Conservation (phyloP, 35 echinoderm and acorn worm genomes). For the Strongylocentrotus purpuratus region DNA sequence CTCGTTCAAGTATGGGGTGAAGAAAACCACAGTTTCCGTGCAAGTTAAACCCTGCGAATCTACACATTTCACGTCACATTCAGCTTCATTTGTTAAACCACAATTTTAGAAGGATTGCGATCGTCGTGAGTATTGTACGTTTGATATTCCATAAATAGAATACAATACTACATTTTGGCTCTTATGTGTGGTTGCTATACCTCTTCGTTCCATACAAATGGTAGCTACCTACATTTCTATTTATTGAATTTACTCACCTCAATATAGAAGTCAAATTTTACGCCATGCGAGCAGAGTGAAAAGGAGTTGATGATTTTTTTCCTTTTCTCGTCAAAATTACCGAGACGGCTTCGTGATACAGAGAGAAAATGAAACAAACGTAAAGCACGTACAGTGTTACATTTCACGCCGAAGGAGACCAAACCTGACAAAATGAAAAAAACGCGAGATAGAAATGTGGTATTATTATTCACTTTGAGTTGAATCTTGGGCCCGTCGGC, state of each 20-base stretch:
- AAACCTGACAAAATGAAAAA: neutral
- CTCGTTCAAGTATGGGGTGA: neutral
- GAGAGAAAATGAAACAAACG: neutral
- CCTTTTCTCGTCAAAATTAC: neutral
- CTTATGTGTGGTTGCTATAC: neutral
- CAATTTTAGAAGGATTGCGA: neutral
- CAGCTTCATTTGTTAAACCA: neutral
- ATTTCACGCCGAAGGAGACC: neutral
- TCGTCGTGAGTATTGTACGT: neutral
- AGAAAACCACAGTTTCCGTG: neutral
- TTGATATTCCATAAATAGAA: neutral
- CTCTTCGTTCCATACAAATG: neutral
- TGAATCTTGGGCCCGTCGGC: neutral
- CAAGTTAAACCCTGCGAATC: neutral
- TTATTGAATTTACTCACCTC: neutral
- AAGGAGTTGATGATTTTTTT: neutral
- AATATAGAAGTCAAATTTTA: constrained; percentile 13
- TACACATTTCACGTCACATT: neutral
- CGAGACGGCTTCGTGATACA: neutral
- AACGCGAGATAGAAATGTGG: neutral
- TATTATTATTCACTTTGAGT: constrained; percentile 10
- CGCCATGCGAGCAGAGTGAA: constrained; percentile 21
- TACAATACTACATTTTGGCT: neutral
- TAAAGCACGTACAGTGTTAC: constrained; percentile 23
- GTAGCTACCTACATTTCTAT: neutral